Evolutionary conservation across 2,797 vertebrate genomes (phyloP).

Genomic region (Leptatherina wallacei): DNA sequence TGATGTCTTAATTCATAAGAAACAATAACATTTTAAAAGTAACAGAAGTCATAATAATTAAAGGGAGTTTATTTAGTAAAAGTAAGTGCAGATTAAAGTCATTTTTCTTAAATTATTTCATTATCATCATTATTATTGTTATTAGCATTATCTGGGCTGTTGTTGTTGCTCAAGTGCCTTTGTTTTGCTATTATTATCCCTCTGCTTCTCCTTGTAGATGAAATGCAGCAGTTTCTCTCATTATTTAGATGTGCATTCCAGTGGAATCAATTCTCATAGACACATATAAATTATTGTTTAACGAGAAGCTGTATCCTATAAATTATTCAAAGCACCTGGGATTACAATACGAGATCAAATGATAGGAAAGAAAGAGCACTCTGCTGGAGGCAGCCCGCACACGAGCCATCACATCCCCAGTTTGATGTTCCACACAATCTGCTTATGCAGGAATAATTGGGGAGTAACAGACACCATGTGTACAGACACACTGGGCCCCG

Average conservation of each 20-base stretch:
- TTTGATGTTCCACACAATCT: slow-evolving; percentile 87
- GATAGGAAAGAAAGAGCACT: slow-evolving; percentile 86
- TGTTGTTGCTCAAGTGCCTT: slow-evolving; percentile 63
- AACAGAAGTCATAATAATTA: not conserved
- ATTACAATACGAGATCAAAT: slow-evolving; percentile 89
- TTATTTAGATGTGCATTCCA: slow-evolving; percentile 86
- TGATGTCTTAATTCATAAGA: slow-evolving; percentile 27
- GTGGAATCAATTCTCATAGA: slow-evolving; percentile 87
- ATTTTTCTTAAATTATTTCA: slow-evolving; percentile 27
- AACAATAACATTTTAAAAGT: slow-evolving; percentile 2
- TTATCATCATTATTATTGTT: slow-evolving; percentile 29
- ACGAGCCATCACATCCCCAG: slow-evolving; percentile 84
- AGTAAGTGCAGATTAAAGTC: slow-evolving; percentile 7
- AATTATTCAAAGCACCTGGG: slow-evolving; percentile 90
- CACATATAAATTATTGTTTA: slow-evolving; percentile 91
- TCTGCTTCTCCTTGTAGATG: slow-evolving; percentile 74
- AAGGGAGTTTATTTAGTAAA: not conserved
- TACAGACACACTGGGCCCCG: slow-evolving; percentile 64
- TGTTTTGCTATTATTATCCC: slow-evolving; percentile 79
- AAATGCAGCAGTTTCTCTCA: slow-evolving; percentile 81
- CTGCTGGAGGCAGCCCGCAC: slow-evolving; percentile 86
- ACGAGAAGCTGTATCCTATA: slow-evolving; percentile 88
- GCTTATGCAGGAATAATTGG: slow-evolving; percentile 86
- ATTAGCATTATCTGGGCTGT: slow-evolving; percentile 24
- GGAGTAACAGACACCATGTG: slow-evolving; percentile 81